Evolutionary conservation across 2,797 vertebrate species (phyloP), one percentile per base, ranked within the genome.

Genomic region (Pantherophis alleghaniensis): DNA sequence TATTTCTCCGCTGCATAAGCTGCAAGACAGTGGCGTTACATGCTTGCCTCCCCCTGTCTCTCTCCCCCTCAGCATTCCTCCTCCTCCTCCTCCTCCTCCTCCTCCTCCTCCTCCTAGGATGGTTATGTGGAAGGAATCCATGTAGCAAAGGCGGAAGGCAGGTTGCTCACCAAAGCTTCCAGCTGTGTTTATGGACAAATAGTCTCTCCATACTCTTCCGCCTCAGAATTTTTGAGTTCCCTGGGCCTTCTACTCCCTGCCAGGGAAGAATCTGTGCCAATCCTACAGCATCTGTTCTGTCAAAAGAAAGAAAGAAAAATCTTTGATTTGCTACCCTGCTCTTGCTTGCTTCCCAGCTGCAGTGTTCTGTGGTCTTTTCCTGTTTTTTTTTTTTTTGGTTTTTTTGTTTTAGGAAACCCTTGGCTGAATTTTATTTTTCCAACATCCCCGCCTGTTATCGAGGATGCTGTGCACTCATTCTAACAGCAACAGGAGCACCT

Each of bases 1-100:
- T 98, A 97, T 98, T 98, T 98, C 97, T 98, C 96, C 96, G 96
- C 96, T 97, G 96, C 93, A 92, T 97, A 96, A 96, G 96, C 97
- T 97, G 96, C 95, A 42, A 97, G 2, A 24, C 22, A 4, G 90
- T 47, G 95, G 95, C 93, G 87, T 66, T 94, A 94, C 93, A 89
- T 94, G 93, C 96, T 97, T 97, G 97, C 95, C 95, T 96, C 96
- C 95, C 90, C 96, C 37, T 47, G 20, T 28, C 56, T n/a, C 5
- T 13, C 79, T 37, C 42, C 89, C 79, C 91, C 93, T n/a, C 37
- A 9, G 18, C 69, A 20, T n/a, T 60, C 57, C 16, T 57, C 16
- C 11, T 53, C 51, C 51, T 53, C 37, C 37, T 28, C 37, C 59
- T 10, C 88, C 32, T 32, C 56, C 63, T 55, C 57, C 47, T 11